phyloP scores from a whole-genome alignment of 2,797 vertebrate species.

The Neosalanx taihuensis region DNA sequence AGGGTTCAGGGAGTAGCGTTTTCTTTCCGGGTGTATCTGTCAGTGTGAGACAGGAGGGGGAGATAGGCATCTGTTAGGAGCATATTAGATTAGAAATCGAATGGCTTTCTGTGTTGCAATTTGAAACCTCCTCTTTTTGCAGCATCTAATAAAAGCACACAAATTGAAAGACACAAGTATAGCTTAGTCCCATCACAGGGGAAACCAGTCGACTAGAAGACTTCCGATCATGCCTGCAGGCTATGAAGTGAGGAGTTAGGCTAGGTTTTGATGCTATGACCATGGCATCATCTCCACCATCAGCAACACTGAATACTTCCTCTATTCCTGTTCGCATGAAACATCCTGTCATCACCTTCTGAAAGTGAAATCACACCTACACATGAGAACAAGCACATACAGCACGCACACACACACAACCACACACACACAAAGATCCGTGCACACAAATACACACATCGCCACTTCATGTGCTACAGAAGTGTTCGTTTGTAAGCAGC shows the following conservation, averaged over 20 bases:
- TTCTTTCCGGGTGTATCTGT: not conserved
- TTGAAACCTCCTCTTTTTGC: too few relatives aligned
- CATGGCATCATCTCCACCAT: not conserved
- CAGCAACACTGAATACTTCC: not conserved
- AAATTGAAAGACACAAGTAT: not conserved
- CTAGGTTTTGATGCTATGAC: not conserved
- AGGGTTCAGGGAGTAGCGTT: too few relatives aligned
- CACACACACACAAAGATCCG: not conserved
- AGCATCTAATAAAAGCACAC: too few relatives aligned
- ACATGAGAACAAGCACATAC: not conserved
- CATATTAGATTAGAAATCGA: too few relatives aligned
- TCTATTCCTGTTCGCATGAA: too few relatives aligned
- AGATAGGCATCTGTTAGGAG: not conserved
- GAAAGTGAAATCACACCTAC: not conserved
- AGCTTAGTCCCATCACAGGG: not conserved
- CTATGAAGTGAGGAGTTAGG: not conserved
- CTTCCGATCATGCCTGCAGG: not conserved
- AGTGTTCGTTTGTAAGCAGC: constrained; percentile 24
- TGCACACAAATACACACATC: constrained; percentile 4
- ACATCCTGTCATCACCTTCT: not conserved
- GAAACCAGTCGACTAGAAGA: not conserved
- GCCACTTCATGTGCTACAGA: constrained; percentile 14
- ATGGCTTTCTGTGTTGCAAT: too few relatives aligned
- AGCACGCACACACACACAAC: not conserved
- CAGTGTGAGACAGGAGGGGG: not conserved